Conservation (phyloP, 2,113 vertebrate genomes). For the Notechis scutatus region DNA sequence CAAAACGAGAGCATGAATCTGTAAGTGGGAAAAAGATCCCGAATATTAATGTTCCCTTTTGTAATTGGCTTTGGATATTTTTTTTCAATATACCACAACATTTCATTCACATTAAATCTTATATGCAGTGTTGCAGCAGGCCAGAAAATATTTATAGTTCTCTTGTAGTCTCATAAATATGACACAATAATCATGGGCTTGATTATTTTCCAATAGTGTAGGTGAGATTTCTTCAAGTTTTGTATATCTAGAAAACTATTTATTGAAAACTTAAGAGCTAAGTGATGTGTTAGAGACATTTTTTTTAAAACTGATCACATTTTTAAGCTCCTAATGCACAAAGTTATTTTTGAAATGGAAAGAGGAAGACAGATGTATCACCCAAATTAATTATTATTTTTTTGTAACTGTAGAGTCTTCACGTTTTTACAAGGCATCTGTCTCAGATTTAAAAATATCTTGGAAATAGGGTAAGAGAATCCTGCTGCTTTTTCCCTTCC, state of each 20-base stretch:
- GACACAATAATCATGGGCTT: slow-evolving; percentile 9
- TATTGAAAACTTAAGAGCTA: neutral
- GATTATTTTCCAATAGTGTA: neutral
- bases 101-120: neutral
- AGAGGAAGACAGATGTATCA: neutral
- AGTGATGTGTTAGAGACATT: neutral
- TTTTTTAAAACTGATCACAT: neutral
- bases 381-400: neutral
- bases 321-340: slow-evolving; percentile 16
- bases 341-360: neutral
- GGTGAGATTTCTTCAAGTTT: slow-evolving; percentile 10
- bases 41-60: slow-evolving; percentile 29
- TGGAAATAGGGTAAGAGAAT: neutral
- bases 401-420: neutral
- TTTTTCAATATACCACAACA: neutral
- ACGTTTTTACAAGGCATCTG: neutral
- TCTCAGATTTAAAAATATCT: neutral
- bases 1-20: neutral
- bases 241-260: neutral
- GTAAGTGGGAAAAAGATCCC: neutral
- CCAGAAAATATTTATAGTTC: slow-evolving; percentile 16
- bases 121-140: neutral
- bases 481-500: neutral
- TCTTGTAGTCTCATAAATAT: fast-evolving
- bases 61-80: slow-evolving; percentile 1